phyloP scores from a whole-genome alignment of 2,888 invertebrate genomes.

The Mesorhabditis belari region DNA sequence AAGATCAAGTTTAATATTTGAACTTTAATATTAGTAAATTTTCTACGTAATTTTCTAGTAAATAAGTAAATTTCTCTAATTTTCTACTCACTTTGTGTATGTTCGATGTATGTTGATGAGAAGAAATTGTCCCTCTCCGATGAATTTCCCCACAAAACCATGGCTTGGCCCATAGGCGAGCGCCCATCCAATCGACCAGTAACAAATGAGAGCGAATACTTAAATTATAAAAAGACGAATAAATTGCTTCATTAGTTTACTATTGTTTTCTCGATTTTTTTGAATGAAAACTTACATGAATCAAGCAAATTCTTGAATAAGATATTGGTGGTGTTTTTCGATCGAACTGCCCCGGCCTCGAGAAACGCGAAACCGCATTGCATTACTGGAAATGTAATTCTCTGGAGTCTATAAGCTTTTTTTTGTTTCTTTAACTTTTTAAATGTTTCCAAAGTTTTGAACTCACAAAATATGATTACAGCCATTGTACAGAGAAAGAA shows the following conservation, averaged over 20 bases:
- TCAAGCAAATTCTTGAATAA: slow-evolving; percentile 60
- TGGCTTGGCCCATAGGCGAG: slow-evolving; percentile 56
- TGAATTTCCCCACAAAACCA: slow-evolving; percentile 43
- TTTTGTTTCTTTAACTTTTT: not conserved
- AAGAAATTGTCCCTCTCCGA: slow-evolving; percentile 55
- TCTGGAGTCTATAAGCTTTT: not conserved
- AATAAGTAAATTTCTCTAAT: no score
- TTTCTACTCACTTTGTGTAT: no score
- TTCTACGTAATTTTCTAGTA: no score
- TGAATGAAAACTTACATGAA: slow-evolving; percentile 52
- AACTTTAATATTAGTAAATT: no score
- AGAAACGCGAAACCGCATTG: slow-evolving; percentile 60
- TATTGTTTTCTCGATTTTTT: not conserved
- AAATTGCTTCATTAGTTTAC: no score
- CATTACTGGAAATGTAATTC: slow-evolving; percentile 54
- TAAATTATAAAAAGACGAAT: no score
- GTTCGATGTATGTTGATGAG: slow-evolving; percentile 27
- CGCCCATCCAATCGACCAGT: slow-evolving; percentile 58
- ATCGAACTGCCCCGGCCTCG: slow-evolving; percentile 58
- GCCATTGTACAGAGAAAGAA: slow-evolving; percentile 50
- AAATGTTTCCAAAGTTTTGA: not conserved
- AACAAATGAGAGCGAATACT: slow-evolving; percentile 54
- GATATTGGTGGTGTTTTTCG: slow-evolving; percentile 60
- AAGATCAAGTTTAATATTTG: slow-evolving; percentile 2
- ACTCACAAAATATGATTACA: slow-evolving; percentile 46